These are phyloP conservation scores for Lepidothrix coronata DNA, from an alignment of 2,113 vertebrate species.

Conservation along the genomic window DNA sequence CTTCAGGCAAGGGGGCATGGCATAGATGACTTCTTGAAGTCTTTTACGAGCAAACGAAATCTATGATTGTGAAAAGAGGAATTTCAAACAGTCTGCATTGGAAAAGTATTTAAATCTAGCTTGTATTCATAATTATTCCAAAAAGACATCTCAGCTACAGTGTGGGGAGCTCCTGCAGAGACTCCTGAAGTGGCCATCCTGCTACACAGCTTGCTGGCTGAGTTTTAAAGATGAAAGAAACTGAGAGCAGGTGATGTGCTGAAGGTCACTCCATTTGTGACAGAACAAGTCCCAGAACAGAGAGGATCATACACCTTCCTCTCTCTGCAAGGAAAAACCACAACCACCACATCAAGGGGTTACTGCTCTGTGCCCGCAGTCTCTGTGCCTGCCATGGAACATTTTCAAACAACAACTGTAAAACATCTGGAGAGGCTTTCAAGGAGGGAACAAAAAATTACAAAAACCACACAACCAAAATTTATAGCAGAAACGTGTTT, in stretches of 20 bases:
- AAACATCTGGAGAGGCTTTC: conserved; percentile 63
- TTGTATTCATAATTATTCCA: background rate
- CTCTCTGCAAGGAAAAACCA: conserved; percentile 19
- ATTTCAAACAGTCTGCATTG: background rate
- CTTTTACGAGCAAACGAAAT: background rate
- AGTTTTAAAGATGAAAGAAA: conserved; percentile 4
- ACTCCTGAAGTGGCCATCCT: background rate
- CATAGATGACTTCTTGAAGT: background rate
- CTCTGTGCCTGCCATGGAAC: conserved; percentile 36
- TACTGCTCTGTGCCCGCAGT: background rate
- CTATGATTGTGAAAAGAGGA: background rate
- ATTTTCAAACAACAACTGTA: conserved; percentile 49
- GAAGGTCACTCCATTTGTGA: conserved; percentile 22
- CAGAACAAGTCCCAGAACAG: background rate
- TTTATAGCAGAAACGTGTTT: conserved; percentile 57
- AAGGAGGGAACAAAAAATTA: conserved; percentile 4
- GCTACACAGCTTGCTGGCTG: background rate
- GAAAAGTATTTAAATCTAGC: background rate
- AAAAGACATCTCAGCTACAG: background rate
- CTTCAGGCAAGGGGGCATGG: background rate
- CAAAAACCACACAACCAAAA: conserved; percentile 47
- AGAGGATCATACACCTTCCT: conserved; percentile 8
- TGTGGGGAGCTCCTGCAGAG: background rate
- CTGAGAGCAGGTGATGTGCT: background rate
- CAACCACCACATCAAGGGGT: conserved; percentile 38